Evolutionary conservation across 2,888 invertebrate species (phyloP), one percentile per base, ranked within the genome.

Genomic region (Zygogramma bicolorata): DNA sequence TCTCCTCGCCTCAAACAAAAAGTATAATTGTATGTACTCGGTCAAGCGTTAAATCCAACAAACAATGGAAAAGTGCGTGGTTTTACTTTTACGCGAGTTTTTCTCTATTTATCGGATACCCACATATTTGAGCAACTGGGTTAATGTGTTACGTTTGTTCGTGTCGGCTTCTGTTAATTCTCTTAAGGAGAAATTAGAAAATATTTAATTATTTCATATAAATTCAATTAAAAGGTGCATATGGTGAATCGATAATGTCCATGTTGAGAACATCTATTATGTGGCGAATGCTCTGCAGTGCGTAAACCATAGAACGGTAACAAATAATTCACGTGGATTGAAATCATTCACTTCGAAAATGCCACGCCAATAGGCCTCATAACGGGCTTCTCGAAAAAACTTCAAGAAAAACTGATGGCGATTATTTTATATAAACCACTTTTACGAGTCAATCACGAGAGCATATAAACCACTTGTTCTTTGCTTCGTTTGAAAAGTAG

Each of bases 81-180:
- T 62, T 62, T 62, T 27, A 40, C 42, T 62, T 62, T 62, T 42
- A 29, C 20, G 8, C 42, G 4, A 20, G 62, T 62, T 62, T 62
- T 62, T 62, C 58, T 62, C 62, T 42, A 7, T 62, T 22, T 62
- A 62, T 42, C 40, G 62, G 38, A 40, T 34, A 22, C 61, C 61
- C 61, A 61, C 61, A 38, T 61, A 61, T 40, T 61, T 40, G 61
- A 40, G n/a, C 40, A 62, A 62, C 62, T 62, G 42, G 62, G 62
- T 62, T 42, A 62, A 62, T 62, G 62, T 62, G 62, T 62, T 62
- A 27, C 25, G 62, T 42, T 42, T 18, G 62, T 27, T 40, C 62
- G 40, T 42, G 40, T 42, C 42, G 62, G 27, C 53, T 53, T 27
- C 53, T 53, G 53, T 27, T 53, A 53, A 25, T 53, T 53, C 53